Conservation (phyloP, 2,888 invertebrate species). For the Dendrolimus pini region DNA sequence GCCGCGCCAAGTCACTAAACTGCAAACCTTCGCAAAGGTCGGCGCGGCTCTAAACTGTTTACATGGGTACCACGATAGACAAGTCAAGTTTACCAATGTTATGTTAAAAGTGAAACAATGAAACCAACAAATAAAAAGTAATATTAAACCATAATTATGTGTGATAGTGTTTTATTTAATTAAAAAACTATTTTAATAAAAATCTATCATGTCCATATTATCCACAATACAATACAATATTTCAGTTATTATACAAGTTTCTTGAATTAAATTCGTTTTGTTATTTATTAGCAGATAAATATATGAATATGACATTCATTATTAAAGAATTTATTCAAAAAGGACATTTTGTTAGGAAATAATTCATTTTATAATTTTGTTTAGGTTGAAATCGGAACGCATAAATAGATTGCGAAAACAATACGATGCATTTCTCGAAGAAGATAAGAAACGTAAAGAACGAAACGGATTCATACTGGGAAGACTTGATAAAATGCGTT, state of each 20-base stretch:
- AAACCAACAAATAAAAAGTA: constrained; percentile 61
- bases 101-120: constrained; percentile 27
- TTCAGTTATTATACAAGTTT: neutral
- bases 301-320: neutral
- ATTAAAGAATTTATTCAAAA: neutral
- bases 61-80: constrained; percentile 23
- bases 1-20: constrained; percentile 33
- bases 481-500: constrained; percentile 59
- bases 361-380: constrained; percentile 11
- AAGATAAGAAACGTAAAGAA: constrained; percentile 63
- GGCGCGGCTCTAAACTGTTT: constrained; percentile 58
- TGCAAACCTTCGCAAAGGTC: constrained; percentile 59
- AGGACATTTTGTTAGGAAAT: neutral
- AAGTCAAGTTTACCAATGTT: neutral
- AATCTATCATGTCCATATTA: too few relatives aligned
- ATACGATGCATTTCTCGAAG: constrained; percentile 63
- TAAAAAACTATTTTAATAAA: too few relatives aligned
- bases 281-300: neutral
- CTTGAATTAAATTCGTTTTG: neutral
- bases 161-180: too few relatives aligned
- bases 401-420: constrained; percentile 55
- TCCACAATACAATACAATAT: too few relatives aligned
- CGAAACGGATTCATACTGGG: constrained; percentile 64
- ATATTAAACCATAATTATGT: neutral
- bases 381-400: constrained; percentile 52